Evolutionary conservation across 1,140 invertebrate genomes (phyloP).

Genomic region (Polypedilum pembai): DNA sequence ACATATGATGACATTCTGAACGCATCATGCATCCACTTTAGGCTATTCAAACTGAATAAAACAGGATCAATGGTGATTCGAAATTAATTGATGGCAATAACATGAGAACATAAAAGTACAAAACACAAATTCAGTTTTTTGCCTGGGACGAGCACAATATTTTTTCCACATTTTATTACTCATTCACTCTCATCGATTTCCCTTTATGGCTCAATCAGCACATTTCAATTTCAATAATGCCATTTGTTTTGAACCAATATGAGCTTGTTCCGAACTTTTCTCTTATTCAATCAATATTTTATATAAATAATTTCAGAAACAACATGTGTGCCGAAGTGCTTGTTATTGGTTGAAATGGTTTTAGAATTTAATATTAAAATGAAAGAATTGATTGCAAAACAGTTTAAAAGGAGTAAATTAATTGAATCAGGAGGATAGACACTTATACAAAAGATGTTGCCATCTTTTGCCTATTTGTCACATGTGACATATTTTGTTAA

Average conservation of each 20-base stretch:
- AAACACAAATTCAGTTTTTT: no score
- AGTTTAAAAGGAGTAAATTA: no score
- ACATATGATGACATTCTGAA: background rate
- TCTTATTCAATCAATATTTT: background rate
- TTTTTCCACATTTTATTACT: background rate
- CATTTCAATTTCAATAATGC: background rate
- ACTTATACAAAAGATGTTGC: no score
- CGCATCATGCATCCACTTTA: background rate
- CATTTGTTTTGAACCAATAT: background rate
- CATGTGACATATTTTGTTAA: no score
- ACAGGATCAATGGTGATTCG: background rate
- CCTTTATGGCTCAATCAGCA: background rate
- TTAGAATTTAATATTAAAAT: no score
- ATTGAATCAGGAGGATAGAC: no score
- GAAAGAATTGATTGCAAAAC: no score
- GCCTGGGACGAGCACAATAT: background rate
- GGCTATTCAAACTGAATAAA: background rate
- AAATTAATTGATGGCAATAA: slow-evolving; percentile 14
- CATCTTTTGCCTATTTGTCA: no score
- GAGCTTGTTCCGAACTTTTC: background rate
- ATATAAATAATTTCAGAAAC: no score
- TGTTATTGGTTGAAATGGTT: no score
- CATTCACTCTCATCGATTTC: background rate
- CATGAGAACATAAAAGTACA: background rate
- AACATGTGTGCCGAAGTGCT: no score